Evolutionary conservation across 2,888 invertebrate species (phyloP), one percentile per base, ranked within the genome.

Genomic region (Camponotus fellah): DNA sequence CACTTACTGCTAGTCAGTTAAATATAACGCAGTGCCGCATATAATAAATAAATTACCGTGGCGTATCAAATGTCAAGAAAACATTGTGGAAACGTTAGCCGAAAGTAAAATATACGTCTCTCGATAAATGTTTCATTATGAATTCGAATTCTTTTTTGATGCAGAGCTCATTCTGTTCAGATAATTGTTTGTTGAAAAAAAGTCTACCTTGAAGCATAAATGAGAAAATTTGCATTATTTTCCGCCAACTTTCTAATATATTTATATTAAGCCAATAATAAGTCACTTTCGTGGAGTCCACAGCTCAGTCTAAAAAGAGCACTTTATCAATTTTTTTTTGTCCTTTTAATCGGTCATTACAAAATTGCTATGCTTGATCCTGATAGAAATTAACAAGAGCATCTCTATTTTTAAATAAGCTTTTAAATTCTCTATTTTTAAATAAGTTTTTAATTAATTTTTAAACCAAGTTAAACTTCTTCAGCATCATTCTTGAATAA

Each of bases 121-220:
- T 80, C 60, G 71, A 46, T 80, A 80, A 80, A 26, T 79, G 17
- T 69, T 21, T 60, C 37, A 10, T 80, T 80, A 80, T 62, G 43
- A 77, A 77, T 68, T 62, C 32, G 32, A 40, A 34, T 68, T 72
- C n/a, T 71, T 76, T 43, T 72, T 88, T 82, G 82, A 85, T 80
- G 65, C 76, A 79, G 82, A 87, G 80, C 68, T 79, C 69, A 72
- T 68, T 85, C 88, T 87, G 86, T 72, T 85, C 86, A 88, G 88
- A 88, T 88, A 88, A 88, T 86, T 86, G 86, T 77, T 65, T 58
- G n/a, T 77, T 37, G 66, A 66, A 66, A 66, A 77, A 76, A 82
- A 26, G 46, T 72, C 46, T 72, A 6, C 49, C 21, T 79, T 60
- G 46, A 72, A 79, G 74, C 79, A 34, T 72, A 72, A 79, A 72